These are phyloP conservation scores for Dugesia japonica DNA, from an alignment of 2,888 invertebrate species.

Conservation along the genomic window DNA sequence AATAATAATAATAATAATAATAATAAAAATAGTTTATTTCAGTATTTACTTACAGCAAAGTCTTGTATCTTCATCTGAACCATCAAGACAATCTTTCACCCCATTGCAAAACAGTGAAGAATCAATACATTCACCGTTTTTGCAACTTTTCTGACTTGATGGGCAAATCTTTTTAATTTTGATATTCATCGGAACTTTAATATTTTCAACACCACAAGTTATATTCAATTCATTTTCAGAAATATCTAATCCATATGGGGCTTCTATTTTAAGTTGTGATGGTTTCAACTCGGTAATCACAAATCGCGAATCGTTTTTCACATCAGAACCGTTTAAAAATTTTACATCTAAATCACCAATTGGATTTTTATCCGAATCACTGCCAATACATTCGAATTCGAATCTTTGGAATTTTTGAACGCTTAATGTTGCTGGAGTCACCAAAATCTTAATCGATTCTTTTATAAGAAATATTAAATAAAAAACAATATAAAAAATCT, in stretches of 20 bases:
- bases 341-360: neutral
- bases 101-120: neutral
- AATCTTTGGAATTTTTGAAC: neutral
- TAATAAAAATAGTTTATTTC: too few species aligned
- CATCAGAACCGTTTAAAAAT: neutral
- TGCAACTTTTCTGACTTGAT: neutral
- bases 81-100: neutral
- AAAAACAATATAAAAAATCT: too few species aligned
- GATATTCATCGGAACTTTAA: neutral
- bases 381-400: neutral
- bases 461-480: neutral
- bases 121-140: constrained; percentile 20
- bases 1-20: too few species aligned
- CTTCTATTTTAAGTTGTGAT: neutral
- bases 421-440: neutral
- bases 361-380: neutral
- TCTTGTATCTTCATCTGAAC: neutral
- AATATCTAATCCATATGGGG: neutral
- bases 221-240: neutral
- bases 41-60: neutral
- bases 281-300: neutral
- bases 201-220: neutral
- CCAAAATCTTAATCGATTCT: neutral
- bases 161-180: neutral
- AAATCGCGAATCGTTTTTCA: neutral